phyloP scores from a whole-genome alignment of 2,797 vertebrate genomes.

The Falco naumanni region DNA sequence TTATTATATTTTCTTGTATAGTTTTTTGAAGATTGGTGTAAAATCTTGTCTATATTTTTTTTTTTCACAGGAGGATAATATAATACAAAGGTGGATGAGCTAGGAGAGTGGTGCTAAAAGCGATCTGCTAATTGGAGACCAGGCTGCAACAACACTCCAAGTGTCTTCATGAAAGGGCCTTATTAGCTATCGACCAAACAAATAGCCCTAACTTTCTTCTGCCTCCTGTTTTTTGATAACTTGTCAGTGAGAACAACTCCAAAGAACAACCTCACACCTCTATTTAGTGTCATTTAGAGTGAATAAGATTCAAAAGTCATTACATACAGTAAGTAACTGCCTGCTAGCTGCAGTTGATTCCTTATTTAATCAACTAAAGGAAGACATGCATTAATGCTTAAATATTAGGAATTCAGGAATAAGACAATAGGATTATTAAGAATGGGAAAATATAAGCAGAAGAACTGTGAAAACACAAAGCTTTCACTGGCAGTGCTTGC shows the following conservation, averaged over 20 bases:
- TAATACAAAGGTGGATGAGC: background rate
- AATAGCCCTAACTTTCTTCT: slow-evolving; percentile 57
- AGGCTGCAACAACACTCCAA: slow-evolving; percentile 17
- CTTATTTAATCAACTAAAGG: slow-evolving; percentile 13
- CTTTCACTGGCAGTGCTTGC: background rate
- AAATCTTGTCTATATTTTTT: background rate
- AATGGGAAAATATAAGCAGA: background rate
- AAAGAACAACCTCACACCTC: slow-evolving; percentile 68
- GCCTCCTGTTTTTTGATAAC: slow-evolving; percentile 23
- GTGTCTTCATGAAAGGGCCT: slow-evolving; percentile 39
- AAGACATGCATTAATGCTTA: background rate
- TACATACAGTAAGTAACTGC: background rate
- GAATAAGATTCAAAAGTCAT: slow-evolving; percentile 19
- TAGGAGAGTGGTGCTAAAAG: slow-evolving; percentile 14
- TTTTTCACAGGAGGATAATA: background rate
- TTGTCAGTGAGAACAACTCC: background rate
- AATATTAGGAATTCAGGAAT: background rate
- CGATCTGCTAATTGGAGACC: slow-evolving; percentile 59
- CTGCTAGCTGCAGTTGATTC: background rate
- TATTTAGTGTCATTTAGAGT: background rate
- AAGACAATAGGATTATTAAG: background rate
- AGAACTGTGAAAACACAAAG: background rate
- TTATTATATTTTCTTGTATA: background rate
- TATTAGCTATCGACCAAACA: slow-evolving; percentile 62
- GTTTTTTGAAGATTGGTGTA: background rate